phyloP scores from a whole-genome alignment of 1,140 invertebrate genomes.

The Pinna nobilis region DNA sequence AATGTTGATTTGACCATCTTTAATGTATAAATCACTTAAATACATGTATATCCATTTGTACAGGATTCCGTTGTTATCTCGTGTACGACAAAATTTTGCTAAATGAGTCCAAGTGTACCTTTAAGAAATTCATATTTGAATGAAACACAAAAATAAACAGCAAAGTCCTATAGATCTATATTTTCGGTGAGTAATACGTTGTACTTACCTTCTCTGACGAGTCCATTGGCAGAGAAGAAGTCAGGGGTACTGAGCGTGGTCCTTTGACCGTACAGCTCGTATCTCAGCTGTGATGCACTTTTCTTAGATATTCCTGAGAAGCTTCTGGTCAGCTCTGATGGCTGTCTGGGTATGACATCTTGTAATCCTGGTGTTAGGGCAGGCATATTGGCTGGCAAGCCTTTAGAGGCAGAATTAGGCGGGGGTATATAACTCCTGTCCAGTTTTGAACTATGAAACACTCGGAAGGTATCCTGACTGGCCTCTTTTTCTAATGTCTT shows the following conservation, averaged over 20 bases:
- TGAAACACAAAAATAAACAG: no score
- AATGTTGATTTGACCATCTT: no score
- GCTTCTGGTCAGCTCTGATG: conserved; percentile 21
- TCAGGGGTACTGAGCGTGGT: conserved; percentile 50
- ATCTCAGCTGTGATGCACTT: conserved; percentile 22
- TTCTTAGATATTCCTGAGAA: conserved; percentile 33
- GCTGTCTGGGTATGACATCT: conserved; percentile 20
- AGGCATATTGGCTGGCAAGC: no score
- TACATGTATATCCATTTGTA: no score
- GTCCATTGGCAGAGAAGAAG: conserved; percentile 41
- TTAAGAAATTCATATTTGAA: neutral
- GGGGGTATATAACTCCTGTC: conserved; percentile 9
- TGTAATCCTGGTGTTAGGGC: neutral
- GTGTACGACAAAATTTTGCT: no score
- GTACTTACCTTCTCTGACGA: conserved; percentile 21
- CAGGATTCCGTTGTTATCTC: no score
- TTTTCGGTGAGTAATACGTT: no score
- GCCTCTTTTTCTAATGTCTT: neutral
- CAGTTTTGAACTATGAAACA: conserved; percentile 9
- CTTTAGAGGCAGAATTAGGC: neutral
- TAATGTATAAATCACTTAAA: no score
- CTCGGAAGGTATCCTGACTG: conserved; percentile 22
- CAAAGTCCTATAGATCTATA: no score
- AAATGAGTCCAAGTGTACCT: neutral
- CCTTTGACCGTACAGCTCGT: neutral